Evolutionary conservation across 2,797 vertebrate genomes (phyloP).

Genomic region (Tolypeutes matacus): DNA sequence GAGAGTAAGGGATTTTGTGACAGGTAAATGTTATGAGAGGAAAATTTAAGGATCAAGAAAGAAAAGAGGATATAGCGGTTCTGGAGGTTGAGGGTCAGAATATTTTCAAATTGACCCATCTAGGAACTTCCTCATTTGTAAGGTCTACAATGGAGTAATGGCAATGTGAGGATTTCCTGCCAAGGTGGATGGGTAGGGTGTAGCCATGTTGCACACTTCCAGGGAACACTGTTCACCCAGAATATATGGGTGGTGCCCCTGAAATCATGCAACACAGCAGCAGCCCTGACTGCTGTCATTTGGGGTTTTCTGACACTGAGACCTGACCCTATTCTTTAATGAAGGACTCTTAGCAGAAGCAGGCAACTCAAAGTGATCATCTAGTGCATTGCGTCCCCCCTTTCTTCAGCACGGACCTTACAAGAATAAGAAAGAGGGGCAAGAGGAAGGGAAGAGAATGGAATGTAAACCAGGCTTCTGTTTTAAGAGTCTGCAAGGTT

Average conservation of each 20-base stretch:
- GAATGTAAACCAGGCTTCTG: background rate
- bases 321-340: background rate
- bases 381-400: background rate
- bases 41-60: background rate
- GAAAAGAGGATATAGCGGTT: background rate
- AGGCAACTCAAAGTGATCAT: background rate
- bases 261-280: background rate
- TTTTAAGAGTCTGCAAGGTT: background rate
- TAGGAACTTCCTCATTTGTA: background rate
- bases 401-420: slow-evolving; percentile 3
- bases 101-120: background rate
- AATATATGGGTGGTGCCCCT: background rate
- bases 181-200: background rate
- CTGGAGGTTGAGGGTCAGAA: background rate
- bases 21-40: background rate
- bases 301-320: background rate
- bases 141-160: background rate
- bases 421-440: background rate
- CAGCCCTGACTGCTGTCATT: background rate
- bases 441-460: background rate
- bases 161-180: background rate
- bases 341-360: background rate
- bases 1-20: background rate
- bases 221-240: background rate
- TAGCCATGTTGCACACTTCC: background rate